These are phyloP conservation scores for Sceloporus tristichus DNA, from an alignment of 2,113 vertebrate genomes.

Conservation along the genomic window DNA sequence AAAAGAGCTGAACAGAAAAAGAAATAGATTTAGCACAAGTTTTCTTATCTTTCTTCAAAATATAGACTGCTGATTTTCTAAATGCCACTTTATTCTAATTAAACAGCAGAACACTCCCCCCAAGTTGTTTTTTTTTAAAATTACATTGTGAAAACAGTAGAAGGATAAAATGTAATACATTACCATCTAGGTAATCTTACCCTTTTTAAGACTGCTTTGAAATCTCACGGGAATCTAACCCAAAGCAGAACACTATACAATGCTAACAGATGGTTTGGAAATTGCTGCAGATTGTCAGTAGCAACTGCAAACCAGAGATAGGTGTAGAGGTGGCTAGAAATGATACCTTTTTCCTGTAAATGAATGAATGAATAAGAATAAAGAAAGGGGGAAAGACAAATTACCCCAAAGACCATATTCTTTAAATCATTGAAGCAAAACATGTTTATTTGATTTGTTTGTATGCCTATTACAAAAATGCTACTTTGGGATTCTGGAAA, in stretches of 20 bases:
- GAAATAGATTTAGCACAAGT: background rate
- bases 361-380: slow-evolving; percentile 3
- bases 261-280: slow-evolving; percentile 77
- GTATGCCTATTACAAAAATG: slow-evolving; percentile 86
- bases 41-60: background rate
- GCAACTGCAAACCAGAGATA: slow-evolving; percentile 79
- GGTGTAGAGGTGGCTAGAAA: slow-evolving; percentile 81
- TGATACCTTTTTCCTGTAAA: slow-evolving; percentile 60
- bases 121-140: background rate
- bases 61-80: slow-evolving; percentile 48
- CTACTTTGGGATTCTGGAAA: slow-evolving; percentile 87
- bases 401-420: slow-evolving; percentile 84
- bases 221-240: slow-evolving; percentile 72
- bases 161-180: slow-evolving; percentile 57
- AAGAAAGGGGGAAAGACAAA: slow-evolving; percentile 70
- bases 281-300: slow-evolving; percentile 78
- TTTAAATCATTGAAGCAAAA: slow-evolving; percentile 85
- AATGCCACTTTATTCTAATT: background rate
- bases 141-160: background rate
- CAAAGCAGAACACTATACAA: slow-evolving; percentile 63
- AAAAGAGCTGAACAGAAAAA: fast-evolving
- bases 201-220: slow-evolving; percentile 72
- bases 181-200: slow-evolving; percentile 69
- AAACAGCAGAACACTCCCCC: slow-evolving; percentile 5
- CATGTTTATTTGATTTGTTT: slow-evolving; percentile 90